These are phyloP conservation scores for Paguma larvata DNA, from an alignment of 2,797 vertebrate species.

Conservation along the genomic window DNA sequence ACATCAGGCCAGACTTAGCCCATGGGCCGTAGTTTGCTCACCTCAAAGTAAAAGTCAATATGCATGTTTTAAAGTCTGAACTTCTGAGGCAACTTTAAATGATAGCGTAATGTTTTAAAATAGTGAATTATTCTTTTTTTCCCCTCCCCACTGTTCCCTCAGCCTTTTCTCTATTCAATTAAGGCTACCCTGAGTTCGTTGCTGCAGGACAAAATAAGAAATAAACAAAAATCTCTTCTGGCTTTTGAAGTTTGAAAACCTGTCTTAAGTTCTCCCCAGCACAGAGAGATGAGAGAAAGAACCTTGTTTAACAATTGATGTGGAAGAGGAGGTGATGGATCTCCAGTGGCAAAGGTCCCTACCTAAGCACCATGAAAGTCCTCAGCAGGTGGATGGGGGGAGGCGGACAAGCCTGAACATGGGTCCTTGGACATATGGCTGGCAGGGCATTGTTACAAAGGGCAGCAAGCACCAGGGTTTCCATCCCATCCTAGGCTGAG, in stretches of 20 bases:
- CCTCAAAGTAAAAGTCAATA: background rate
- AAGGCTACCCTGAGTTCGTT: background rate
- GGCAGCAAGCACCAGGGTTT: background rate
- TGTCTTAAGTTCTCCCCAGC: background rate
- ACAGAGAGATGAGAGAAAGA: background rate
- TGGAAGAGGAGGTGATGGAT: background rate
- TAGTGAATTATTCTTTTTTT: background rate
- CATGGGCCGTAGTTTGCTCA: background rate
- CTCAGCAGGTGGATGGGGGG: background rate
- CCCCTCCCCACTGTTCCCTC: background rate
- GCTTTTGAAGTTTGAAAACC: background rate
- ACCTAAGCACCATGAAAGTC: background rate
- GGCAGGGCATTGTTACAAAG: accelerated
- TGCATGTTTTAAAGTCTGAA: slow-evolving; percentile 11
- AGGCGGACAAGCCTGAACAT: background rate
- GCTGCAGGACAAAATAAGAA: slow-evolving; percentile 13
- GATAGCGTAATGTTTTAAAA: slow-evolving; percentile 9
- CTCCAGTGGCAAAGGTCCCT: background rate
- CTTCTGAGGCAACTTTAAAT: background rate
- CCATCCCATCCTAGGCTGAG: background rate
- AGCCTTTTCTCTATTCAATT: background rate
- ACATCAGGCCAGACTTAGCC: background rate
- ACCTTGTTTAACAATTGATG: background rate
- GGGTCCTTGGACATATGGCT: no score
- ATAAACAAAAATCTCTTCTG: slow-evolving; percentile 32